Base-by-base conservation (phyloP, 2,113 vertebrate species). In the Dasypus novemcinctus region DNA sequence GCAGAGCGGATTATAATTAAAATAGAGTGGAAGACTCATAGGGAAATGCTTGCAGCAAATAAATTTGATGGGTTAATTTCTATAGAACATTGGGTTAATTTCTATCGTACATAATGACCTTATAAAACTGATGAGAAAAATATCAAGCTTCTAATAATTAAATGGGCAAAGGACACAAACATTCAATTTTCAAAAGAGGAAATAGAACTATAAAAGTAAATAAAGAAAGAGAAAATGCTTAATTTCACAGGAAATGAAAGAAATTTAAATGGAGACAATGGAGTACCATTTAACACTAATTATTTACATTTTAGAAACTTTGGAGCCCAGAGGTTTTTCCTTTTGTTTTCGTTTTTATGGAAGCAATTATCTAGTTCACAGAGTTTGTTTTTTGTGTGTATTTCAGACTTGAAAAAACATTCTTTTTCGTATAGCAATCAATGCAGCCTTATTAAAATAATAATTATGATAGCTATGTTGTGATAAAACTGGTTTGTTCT, bases 291-390 rank as follows among this genome's bases (percentile, higher is more conserved):
- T 84, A 81, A 54, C 61, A 88, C 9, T 76, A 93, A 84, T 54
- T 91, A 68, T 93, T 89, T 57, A 92, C 31, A 87, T 43, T 93
- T 93, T 93, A 54, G 52, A 80, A 83, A 87, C 71, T 81, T 93
- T 76, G 69, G 29, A 80, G 63, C 78, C 57, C 17, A 59, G 36
- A 57, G 10, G 46, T 49, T 57, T 79, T 14, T 12, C 31, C 49
- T 49, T 17, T 83, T 92, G 46, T n/a, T 87, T n/a, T 68, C 10
- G 21, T 49, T 49, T 76, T 75, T 75, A 31, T 75, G 41, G 29
- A 57, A 61, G 25, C 25, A 33, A 27, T n/a, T 79, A 91, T 91
- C 3, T 91, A 86, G 41, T 90, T 91, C 27, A 91, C 11, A 27
- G 14, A 54, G 13, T 84, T 88, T 52, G 11, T 0, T 52, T 43